Evolutionary conservation across 2,888 invertebrate species (phyloP), one percentile per base, ranked within the genome.

Genomic region (Pterostichus niger): DNA sequence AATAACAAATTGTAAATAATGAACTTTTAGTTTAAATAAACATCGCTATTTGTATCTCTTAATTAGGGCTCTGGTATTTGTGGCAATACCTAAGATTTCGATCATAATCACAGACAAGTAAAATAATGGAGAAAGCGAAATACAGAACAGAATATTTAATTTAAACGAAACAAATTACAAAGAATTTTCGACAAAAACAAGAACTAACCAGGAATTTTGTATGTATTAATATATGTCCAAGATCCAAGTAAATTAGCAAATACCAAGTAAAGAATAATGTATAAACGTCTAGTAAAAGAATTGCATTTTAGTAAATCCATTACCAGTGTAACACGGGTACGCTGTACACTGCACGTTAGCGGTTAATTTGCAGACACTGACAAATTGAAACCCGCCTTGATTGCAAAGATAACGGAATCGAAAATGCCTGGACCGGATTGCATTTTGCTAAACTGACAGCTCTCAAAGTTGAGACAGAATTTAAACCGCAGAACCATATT

Each of bases 311-410:
- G 68, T 44, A 44, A 71, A 71, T 71, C 68, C 44, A 71, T 71
- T 71, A 71, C 44, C 68, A 71, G 68, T 71, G 68, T 71, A 71
- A 71, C 68, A 71, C 68, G 44, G 68, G 13, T 71, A 71, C 24
- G 3, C 24, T 24, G 24, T 24, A 24, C 3, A 3, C 24, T 24
- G 24, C 3, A 24, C 68, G 68, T 71, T 71, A 71, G 68, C 68
- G 68, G 68, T 71, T 71, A 71, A 71, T 71, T 71, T 71, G 44
- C 68, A 71, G 68, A 71, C 68, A 71, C 68, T 71, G 68, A 71
- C 68, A 71, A 71, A 71, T 71, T 71, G 68, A 71, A 71, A 13
- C 68, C 68, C 68, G 68, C 68, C 68, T 71, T 71, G 68, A 71
- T 71, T 71, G 68, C 68, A 71, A 71, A 71, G 68, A 71, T 71